phyloP scores from a whole-genome alignment of 2,888 invertebrate genomes.

The Nezara viridula region DNA sequence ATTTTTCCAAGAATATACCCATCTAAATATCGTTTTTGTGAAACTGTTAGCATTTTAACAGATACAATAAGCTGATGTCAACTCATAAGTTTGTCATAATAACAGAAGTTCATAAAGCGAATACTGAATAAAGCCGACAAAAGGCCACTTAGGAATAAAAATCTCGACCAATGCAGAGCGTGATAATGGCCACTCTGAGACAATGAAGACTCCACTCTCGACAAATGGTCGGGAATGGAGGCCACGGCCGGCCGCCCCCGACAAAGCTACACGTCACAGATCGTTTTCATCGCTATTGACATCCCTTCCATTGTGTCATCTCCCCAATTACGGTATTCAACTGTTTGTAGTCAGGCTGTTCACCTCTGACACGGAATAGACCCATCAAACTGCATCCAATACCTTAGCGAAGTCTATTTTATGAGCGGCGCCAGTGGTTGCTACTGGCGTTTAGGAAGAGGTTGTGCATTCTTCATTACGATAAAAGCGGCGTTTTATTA shows the following conservation, averaged over 20 bases:
- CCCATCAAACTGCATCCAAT: not conserved
- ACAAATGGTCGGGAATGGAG: slow-evolving; percentile 8
- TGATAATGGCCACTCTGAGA: slow-evolving; percentile 20
- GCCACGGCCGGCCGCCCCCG: not conserved
- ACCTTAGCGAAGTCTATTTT: not conserved
- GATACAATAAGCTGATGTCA: not conserved
- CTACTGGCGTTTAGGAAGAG: not conserved
- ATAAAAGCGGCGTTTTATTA: not conserved
- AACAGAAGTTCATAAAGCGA: not conserved
- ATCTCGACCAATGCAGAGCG: not conserved
- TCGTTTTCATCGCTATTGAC: slow-evolving; percentile 6
- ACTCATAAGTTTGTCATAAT: not conserved
- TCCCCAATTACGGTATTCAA: not conserved
- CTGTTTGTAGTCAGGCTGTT: not conserved
- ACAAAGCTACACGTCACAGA: slow-evolving; percentile 24
- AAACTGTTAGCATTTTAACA: not conserved
- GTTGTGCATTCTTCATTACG: not conserved
- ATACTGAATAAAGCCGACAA: not conserved
- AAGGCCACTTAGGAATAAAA: slow-evolving; percentile 12
- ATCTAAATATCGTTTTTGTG: too few relatives aligned
- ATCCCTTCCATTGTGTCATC: not conserved
- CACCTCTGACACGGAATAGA: not conserved
- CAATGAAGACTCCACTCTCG: not conserved
- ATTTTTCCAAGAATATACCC: too few relatives aligned
- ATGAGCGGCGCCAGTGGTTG: not conserved